A percentile compares a stretch with the other conserved stretches of the same genome.
Conservation (phyloP, 2,888 invertebrate species). For the Drosophila austrosaltans region DNA sequence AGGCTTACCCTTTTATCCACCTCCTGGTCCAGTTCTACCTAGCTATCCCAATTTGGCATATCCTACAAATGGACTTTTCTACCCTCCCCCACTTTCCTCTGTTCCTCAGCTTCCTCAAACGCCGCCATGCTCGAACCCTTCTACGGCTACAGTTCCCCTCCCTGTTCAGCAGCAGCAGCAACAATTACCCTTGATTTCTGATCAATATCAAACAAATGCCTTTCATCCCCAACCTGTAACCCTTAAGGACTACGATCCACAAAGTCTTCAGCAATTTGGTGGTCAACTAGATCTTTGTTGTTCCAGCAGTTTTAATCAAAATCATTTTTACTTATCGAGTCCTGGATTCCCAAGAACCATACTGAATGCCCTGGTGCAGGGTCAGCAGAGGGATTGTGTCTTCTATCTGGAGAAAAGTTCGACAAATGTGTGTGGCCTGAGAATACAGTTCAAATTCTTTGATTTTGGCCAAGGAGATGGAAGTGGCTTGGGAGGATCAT, state of each 20-base stretch:
- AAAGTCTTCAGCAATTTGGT: constrained; percentile 57
- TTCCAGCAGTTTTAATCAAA: constrained; percentile 82
- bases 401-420: constrained; percentile 84
- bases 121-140: not conserved
- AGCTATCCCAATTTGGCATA: constrained; percentile 11
- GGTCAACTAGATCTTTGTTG: constrained; percentile 82
- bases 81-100: not conserved
- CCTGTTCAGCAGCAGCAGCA: constrained; percentile 39
- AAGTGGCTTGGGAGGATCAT: constrained; percentile 1
- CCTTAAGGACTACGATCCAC: constrained; percentile 63
- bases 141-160: not conserved
- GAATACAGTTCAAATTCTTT: constrained; percentile 85
- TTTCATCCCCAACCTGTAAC: constrained; percentile 54
- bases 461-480: constrained; percentile 82
- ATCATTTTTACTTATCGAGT: constrained; percentile 85
- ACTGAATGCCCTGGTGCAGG: constrained; percentile 74
- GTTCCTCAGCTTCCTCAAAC: not conserved
- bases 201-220: constrained; percentile 63
- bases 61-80: constrained; percentile 21
- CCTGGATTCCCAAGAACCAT: constrained; percentile 85
- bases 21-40: constrained; percentile 3
- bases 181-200: constrained; percentile 58
- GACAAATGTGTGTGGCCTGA: constrained; percentile 84
- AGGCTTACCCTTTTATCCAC: constrained; percentile 11
- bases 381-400: constrained; percentile 84